Base-by-base conservation (phyloP, 2,888 invertebrate species). In the Calliscelio sp. region DNA sequence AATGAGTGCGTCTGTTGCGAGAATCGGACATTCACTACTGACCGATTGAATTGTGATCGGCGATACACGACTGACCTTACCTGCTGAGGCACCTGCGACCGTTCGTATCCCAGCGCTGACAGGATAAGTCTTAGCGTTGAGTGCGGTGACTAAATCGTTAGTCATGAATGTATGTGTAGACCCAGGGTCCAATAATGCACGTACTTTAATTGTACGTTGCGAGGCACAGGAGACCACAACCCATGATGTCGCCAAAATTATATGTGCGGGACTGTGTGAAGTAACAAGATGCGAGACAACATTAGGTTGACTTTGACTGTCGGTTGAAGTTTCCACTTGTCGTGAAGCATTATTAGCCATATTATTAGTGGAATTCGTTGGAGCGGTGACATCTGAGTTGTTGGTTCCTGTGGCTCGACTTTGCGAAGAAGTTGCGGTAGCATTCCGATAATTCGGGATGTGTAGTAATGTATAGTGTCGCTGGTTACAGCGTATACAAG, bases 51-150 rank as follows among this genome's bases (percentile, higher is more conserved):
- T 11, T 5, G 41, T 41, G 11, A 41, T 41, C n/a, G 41, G 41
- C 41, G 41, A 14, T 1, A 41, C 41, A 41, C 41, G 41, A 41
- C n/a, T 41, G n/a, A 41, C 41, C 1, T 11, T n/a, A 1, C 41
- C 41, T 11, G 41, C 55, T 4, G 14, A 28, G n/a, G 28, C 24
- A 8, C 28, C 28, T 6, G 28, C 28, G 14, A 55, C 16, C 1
- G 7, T 14, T 4, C 18, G 28, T 5, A 55, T 28, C 1, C 28
- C n/a, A 4, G 55, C 55, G 1, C 11, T 28, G 2, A 32, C 28
- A n/a, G 55, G 55, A 32, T 35, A 59, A 2, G 59, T 59, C 22
- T 87, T 79, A n/a, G 59, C 59, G 14, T 35, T 53, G 11, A 59
- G 38, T 0, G 59, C 38, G 0, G 35, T 5, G 10, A 38, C 18